Conservation (phyloP, 1,140 invertebrate species). For the Zophobas morio region DNA sequence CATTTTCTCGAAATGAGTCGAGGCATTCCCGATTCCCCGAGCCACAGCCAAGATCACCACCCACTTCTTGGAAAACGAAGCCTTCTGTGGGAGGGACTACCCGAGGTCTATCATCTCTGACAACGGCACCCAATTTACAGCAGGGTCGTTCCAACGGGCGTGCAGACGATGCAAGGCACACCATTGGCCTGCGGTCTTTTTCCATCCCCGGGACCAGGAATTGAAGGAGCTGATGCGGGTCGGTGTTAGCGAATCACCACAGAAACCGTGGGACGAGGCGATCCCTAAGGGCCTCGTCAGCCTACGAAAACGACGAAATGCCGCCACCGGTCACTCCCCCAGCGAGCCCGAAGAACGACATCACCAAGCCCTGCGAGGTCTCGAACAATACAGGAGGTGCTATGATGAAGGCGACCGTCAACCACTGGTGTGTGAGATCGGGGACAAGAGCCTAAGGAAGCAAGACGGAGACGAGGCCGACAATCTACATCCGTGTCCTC, state of each 20-base stretch:
- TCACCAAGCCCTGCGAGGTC: background rate
- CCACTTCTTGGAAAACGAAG: slow-evolving; percentile 1
- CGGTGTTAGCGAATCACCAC: background rate
- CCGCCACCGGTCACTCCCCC: slow-evolving; percentile 21
- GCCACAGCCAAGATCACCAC: background rate
- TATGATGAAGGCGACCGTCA: background rate
- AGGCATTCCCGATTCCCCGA: background rate
- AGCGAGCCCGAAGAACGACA: background rate
- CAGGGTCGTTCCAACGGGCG: background rate
- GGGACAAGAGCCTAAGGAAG: background rate
- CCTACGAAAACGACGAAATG: slow-evolving; percentile 21
- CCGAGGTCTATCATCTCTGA: slow-evolving; percentile 40
- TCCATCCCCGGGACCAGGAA: slow-evolving; percentile 31
- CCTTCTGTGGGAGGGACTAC: slow-evolving; percentile 29
- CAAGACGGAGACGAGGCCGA: too few species aligned
- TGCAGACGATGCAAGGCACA: background rate
- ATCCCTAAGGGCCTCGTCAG: slow-evolving; percentile 13
- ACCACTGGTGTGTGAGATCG: background rate
- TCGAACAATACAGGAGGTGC: background rate
- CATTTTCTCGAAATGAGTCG: slow-evolving; percentile 26
- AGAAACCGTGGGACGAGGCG: background rate
- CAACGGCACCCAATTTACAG: slow-evolving; percentile 43
- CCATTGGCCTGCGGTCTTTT: slow-evolving; percentile 10
- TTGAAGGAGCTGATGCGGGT: slow-evolving; percentile 19
- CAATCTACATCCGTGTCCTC: too few species aligned